Conservation (phyloP, 2,113 vertebrate species). For the Brienomyrus longianalis region DNA sequence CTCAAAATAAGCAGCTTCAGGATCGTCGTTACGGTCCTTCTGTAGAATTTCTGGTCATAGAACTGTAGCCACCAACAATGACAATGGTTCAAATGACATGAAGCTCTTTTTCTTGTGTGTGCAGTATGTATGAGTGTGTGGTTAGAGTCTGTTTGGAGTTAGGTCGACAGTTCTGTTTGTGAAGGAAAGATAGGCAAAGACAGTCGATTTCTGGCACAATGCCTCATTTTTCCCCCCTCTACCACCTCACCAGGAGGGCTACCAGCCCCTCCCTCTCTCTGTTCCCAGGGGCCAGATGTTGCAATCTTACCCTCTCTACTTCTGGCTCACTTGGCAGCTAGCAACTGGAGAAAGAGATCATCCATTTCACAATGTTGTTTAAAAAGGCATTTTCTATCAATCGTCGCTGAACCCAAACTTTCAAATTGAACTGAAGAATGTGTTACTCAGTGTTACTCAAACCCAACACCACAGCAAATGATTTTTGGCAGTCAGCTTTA, state of each 20-base stretch:
- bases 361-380: background rate
- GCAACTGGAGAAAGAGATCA: background rate
- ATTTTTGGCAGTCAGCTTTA: background rate
- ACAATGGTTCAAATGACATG: background rate
- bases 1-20: background rate
- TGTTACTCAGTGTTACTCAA: background rate
- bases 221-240: background rate
- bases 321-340: background rate
- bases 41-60: background rate
- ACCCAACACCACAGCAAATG: background rate
- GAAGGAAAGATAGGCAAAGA: background rate
- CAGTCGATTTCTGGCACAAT: background rate
- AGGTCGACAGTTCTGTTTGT: background rate
- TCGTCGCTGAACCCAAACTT: background rate
- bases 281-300: conserved; percentile 37
- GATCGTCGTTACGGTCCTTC: background rate
- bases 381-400: background rate
- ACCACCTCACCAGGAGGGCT: background rate
- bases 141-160: background rate
- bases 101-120: background rate
- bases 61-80: background rate
- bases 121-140: background rate
- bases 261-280: conserved; percentile 27
- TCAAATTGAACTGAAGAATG: background rate
- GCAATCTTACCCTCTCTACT: conserved; percentile 40